Conservation (phyloP, 2,797 vertebrate genomes). For the Lagorchestes hirsutus region DNA sequence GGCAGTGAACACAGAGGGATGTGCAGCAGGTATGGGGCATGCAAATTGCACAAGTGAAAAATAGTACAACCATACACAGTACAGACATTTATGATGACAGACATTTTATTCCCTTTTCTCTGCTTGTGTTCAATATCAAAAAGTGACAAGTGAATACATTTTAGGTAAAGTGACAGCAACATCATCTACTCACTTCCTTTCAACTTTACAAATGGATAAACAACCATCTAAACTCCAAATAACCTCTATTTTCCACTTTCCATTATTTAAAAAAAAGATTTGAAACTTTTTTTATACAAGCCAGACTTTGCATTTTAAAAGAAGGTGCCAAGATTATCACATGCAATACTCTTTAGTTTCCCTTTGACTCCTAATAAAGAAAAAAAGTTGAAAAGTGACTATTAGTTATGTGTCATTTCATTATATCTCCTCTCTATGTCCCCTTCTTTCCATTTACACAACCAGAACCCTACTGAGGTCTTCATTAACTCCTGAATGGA, state of each 20-base stretch:
- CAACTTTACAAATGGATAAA: slow-evolving; percentile 69
- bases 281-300: slow-evolving; percentile 51
- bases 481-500: background rate
- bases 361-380: slow-evolving; percentile 7
- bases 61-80: background rate
- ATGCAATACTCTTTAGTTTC: background rate
- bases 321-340: slow-evolving; percentile 37
- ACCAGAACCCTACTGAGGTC: background rate
- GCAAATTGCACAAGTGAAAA: background rate
- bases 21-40: background rate
- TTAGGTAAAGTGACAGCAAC: slow-evolving; percentile 73
- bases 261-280: slow-evolving; percentile 57
- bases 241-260: slow-evolving; percentile 31
- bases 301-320: slow-evolving; percentile 12
- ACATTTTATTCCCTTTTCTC: background rate
- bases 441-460: background rate
- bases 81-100: background rate
- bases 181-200: slow-evolving; percentile 69
- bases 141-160: slow-evolving; percentile 72
- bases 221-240: slow-evolving; percentile 65
- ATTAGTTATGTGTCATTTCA: background rate
- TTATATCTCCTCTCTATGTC: background rate
- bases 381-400: slow-evolving; percentile 38
- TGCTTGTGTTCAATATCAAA: slow-evolving; percentile 53
- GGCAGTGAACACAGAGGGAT: background rate